Conservation (phyloP, 2,888 invertebrate species). For the Drosophila limbata region DNA sequence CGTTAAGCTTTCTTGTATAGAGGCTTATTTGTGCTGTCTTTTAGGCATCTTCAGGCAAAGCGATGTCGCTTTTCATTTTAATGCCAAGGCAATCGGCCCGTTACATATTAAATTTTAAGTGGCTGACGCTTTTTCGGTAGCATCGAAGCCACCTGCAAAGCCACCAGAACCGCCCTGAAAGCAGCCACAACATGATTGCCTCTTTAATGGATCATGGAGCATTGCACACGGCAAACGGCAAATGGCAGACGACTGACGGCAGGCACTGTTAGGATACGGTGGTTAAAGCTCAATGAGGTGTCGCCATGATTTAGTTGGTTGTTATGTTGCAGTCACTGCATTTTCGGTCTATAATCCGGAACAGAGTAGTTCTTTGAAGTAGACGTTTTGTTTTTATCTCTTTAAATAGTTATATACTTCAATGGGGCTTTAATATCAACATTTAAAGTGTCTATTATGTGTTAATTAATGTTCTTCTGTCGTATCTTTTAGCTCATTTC, state of each 20-base stretch:
- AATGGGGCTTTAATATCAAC: background rate
- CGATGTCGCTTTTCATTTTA: constrained; percentile 53
- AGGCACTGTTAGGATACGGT: constrained; percentile 56
- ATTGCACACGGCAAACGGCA: constrained; percentile 51
- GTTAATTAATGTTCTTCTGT: no score
- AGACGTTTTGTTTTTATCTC: background rate
- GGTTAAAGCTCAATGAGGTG: constrained; percentile 75
- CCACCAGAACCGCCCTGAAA: constrained; percentile 8
- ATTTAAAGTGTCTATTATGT: background rate
- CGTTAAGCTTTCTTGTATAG: constrained; percentile 60
- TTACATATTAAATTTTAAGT: constrained; percentile 71
- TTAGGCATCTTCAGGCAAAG: constrained; percentile 21
- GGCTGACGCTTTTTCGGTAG: constrained; percentile 38
- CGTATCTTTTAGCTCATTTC: no score
- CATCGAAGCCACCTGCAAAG: constrained; percentile 15
- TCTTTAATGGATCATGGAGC: constrained; percentile 68
- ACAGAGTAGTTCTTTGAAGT: constrained; percentile 1
- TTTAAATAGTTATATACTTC: background rate
- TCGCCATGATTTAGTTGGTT: constrained; percentile 67
- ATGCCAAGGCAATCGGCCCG: constrained; percentile 56
- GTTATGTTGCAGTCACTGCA: constrained; percentile 51
- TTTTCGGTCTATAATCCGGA: constrained; percentile 18
- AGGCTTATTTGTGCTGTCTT: constrained; percentile 51
- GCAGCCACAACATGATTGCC: constrained; percentile 45
- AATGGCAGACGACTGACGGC: background rate